Evolutionary conservation across 2,797 vertebrate species (phyloP).

Genomic region (Chaenodraco wilsoni): DNA sequence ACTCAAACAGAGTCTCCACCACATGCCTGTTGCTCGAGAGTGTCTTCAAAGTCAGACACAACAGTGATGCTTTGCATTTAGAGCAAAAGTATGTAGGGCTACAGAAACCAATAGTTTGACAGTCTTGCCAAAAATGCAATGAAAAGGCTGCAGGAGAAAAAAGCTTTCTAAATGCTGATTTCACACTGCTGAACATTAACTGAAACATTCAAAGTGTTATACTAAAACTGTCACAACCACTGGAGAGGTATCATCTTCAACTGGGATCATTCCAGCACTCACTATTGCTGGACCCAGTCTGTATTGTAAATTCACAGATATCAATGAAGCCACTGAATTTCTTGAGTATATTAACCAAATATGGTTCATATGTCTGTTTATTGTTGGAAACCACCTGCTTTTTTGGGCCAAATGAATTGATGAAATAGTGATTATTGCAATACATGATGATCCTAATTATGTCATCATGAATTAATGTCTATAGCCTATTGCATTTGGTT

Average conservation of each 20-base stretch:
- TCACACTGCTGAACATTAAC: neutral
- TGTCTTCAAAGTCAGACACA: neutral
- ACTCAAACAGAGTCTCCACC: constrained; percentile 10
- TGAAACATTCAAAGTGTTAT: neutral
- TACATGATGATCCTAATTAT: neutral
- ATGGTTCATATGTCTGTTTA: neutral
- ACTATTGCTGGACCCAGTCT: neutral
- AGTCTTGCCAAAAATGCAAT: neutral
- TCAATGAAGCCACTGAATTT: neutral
- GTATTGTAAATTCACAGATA: neutral
- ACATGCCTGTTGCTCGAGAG: neutral
- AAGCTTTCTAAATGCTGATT: neutral
- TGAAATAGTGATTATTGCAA: neutral
- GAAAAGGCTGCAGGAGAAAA: neutral
- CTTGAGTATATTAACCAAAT: neutral
- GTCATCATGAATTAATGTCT: neutral
- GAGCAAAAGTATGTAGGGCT: neutral
- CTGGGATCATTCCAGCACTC: constrained; percentile 1
- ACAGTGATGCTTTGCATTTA: neutral
- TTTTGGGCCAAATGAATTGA: neutral
- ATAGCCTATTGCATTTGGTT: too few relatives aligned
- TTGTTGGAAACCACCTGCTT: neutral
- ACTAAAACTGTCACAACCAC: neutral
- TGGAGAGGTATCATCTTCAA: neutral
- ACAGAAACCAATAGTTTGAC: neutral